Conservation (phyloP, 1,140 invertebrate genomes). For the Heliconius congener region DNA sequence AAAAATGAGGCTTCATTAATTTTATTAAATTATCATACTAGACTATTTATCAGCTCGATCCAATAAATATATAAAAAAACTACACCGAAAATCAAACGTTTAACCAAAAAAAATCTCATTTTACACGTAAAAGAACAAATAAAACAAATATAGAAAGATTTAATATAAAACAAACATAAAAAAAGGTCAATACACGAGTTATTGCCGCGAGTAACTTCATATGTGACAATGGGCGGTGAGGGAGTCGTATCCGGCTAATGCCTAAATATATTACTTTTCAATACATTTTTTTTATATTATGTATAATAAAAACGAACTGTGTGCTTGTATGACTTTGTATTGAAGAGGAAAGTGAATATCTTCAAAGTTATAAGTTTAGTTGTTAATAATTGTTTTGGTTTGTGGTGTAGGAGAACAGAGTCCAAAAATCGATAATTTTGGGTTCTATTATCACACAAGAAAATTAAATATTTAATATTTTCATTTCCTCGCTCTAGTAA, state of each 20-base stretch:
- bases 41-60: neutral
- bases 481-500: too few species aligned
- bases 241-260: neutral
- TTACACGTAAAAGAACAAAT: neutral
- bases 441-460: too few species aligned
- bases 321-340: neutral
- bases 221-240: neutral
- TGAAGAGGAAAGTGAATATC: neutral
- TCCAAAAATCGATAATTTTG: too few species aligned
- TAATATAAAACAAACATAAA: neutral
- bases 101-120: neutral
- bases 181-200: neutral
- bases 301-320: neutral
- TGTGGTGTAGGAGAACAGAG: too few species aligned
- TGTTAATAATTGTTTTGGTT: neutral
- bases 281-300: neutral
- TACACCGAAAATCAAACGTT: neutral
- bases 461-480: too few species aligned
- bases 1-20: neutral
- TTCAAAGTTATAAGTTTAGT: neutral
- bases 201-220: neutral
- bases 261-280: neutral
- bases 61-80: neutral
- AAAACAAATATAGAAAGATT: neutral
- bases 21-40: neutral